phyloP scores from a whole-genome alignment of 92 coral and sea anemone species.

The Zoanthus solanderi region DNA sequence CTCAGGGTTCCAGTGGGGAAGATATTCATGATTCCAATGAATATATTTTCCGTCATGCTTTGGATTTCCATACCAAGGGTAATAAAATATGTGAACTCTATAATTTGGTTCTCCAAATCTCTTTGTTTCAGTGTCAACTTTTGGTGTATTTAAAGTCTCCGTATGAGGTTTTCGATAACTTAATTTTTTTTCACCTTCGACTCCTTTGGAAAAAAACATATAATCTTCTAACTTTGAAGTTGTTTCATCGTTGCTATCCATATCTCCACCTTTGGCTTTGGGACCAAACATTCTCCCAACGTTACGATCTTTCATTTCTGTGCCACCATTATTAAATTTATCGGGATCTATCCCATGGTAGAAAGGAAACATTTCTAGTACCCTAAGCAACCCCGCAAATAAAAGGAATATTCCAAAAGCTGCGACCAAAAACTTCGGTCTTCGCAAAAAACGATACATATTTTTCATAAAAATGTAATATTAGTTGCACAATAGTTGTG shows the following conservation, averaged over 20 bases:
- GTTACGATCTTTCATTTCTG: background rate
- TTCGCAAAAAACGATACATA: constrained; percentile 19
- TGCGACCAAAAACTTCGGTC: constrained; percentile 20
- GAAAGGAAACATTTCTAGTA: background rate
- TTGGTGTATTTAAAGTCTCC: background rate
- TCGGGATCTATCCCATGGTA: background rate
- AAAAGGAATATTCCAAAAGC: constrained; percentile 5
- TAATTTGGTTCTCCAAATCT: constrained; percentile 71
- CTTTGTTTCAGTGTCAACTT: background rate
- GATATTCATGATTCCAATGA: constrained; percentile 92
- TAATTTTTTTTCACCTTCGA: background rate
- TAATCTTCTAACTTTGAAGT: background rate
- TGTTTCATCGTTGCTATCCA: background rate
- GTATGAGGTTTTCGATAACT: background rate
- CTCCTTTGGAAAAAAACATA: background rate
- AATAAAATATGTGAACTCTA: constrained; percentile 91
- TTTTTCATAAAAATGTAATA: background rate
- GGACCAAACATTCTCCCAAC: background rate
- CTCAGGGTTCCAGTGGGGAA: constrained; percentile 89
- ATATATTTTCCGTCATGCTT: constrained; percentile 77
- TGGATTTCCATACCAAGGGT: constrained; percentile 97
- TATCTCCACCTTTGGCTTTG: background rate
- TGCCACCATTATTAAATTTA: background rate
- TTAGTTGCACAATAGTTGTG: background rate
- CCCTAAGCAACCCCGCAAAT: constrained; percentile 7